A percentile compares a stretch with the other conserved stretches of the same genome.
Conservation (phyloP, 2,888 invertebrate species). For the Microctonus aethiopoides region DNA sequence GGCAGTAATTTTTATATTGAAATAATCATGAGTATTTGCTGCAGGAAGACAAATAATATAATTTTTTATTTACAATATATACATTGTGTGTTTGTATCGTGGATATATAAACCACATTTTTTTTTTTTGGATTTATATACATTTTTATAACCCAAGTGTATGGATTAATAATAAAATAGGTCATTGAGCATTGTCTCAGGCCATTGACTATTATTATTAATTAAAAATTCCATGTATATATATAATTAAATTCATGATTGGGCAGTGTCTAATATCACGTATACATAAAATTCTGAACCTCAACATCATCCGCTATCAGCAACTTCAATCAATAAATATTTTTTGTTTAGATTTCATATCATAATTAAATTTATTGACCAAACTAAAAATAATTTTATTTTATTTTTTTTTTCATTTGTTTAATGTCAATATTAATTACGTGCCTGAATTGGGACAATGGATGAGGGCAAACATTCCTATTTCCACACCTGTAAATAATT, state of each 20-base stretch:
- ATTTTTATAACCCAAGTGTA: not conserved
- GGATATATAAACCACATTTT: not conserved
- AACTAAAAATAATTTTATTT: not conserved
- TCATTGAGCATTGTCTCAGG: constrained; percentile 1
- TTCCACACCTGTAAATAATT: not conserved
- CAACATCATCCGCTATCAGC: not conserved
- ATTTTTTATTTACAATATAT: constrained; percentile 57
- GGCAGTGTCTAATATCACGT: constrained; percentile 38
- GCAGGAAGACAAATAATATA: constrained; percentile 25
- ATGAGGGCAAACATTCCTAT: not conserved
- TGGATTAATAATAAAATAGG: not conserved
- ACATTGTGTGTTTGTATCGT: constrained; percentile 38
- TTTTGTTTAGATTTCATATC: not conserved
- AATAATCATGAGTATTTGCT: not conserved
- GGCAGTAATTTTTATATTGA: constrained; percentile 26
- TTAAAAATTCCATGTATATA: not conserved
- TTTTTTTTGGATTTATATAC: not conserved
- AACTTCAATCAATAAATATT: not conserved
- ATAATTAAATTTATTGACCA: not conserved
- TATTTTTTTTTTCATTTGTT: too few species aligned
- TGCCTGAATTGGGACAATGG: not conserved
- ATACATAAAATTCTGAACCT: not conserved
- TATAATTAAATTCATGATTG: constrained; percentile 5
- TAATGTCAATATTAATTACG: not conserved
- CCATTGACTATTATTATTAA: constrained; percentile 2